phyloP scores from a whole-genome alignment of 2,888 invertebrate species.

The Rhodophaea formosa region DNA sequence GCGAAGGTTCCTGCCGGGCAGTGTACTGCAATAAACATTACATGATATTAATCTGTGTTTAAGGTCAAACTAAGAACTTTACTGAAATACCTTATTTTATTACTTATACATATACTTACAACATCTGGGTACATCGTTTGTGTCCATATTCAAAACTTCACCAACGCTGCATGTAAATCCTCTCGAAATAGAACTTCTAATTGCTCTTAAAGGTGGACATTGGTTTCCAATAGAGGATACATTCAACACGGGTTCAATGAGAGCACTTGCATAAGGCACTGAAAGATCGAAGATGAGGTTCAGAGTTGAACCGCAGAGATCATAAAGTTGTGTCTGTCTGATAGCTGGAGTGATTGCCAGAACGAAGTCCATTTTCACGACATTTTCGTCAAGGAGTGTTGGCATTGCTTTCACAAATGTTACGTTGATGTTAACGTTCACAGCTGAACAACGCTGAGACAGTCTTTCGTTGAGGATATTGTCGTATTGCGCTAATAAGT shows the following conservation, averaged over 20 bases:
- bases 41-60: background rate
- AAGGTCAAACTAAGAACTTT: no score
- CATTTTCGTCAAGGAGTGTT: constrained; percentile 90
- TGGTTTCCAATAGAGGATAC: constrained; percentile 94
- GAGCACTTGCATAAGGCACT: constrained; percentile 94
- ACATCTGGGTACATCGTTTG: constrained; percentile 95
- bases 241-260: constrained; percentile 93
- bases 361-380: constrained; percentile 94
- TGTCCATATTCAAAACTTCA: constrained; percentile 96
- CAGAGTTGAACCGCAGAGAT: constrained; percentile 95
- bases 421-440: constrained; percentile 96
- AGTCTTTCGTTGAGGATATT: constrained; percentile 88
- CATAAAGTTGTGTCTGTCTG: constrained; percentile 94
- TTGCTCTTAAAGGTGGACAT: constrained; percentile 94
- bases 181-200: constrained; percentile 90
- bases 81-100: background rate
- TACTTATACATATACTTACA: constrained; percentile 86
- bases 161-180: constrained; percentile 97
- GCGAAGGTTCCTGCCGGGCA: constrained; percentile 98
- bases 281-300: constrained; percentile 96
- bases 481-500: constrained; percentile 90
- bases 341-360: constrained; percentile 93
- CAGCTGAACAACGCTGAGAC: constrained; percentile 95
- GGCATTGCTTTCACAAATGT: constrained; percentile 92
- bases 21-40: constrained; percentile 84